These are phyloP conservation scores for Colostygia pectinataria DNA, from an alignment of 2,888 invertebrate genomes.

Conservation along the genomic window DNA sequence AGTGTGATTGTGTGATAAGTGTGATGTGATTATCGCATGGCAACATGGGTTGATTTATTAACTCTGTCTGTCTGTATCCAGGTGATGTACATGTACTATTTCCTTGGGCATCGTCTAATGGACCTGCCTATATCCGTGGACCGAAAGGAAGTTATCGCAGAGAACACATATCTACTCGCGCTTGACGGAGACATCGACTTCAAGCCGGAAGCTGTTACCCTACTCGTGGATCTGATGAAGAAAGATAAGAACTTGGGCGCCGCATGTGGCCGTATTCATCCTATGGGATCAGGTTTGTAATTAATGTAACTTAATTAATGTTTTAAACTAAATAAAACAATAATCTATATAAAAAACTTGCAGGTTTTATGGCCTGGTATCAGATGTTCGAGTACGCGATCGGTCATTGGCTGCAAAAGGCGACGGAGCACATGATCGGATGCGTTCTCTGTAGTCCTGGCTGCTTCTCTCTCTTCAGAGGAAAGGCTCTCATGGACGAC, in stretches of 20 bases:
- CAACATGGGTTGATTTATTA: no score
- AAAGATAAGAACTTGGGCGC: conserved; percentile 91
- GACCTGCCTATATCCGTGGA: conserved; percentile 83
- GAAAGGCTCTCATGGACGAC: conserved; percentile 94
- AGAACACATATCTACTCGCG: conserved; percentile 92
- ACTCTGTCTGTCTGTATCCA: no score
- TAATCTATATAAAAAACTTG: conserved; percentile 4
- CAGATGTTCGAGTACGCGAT: conserved; percentile 96
- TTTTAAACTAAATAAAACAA: no score
- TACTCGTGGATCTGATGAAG: conserved; percentile 93
- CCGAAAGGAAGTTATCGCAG: conserved; percentile 86
- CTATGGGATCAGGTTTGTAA: conserved; percentile 85
- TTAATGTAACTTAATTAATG: no score
- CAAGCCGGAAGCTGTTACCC: conserved; percentile 89
- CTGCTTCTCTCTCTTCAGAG: conserved; percentile 95
- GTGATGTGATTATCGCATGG: no score
- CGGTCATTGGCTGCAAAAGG: conserved; percentile 96
- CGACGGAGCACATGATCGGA: conserved; percentile 94
- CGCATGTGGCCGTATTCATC: conserved; percentile 95
- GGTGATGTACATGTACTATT: conserved; percentile 97
- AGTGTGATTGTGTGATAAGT: not conserved
- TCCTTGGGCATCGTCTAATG: conserved; percentile 91
- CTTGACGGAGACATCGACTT: conserved; percentile 96
- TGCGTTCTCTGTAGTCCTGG: conserved; percentile 96
- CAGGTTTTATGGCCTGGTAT: conserved; percentile 93